Evolutionary conservation across 2,888 invertebrate genomes (phyloP).

Genomic region (Aporophyla nigra): DNA sequence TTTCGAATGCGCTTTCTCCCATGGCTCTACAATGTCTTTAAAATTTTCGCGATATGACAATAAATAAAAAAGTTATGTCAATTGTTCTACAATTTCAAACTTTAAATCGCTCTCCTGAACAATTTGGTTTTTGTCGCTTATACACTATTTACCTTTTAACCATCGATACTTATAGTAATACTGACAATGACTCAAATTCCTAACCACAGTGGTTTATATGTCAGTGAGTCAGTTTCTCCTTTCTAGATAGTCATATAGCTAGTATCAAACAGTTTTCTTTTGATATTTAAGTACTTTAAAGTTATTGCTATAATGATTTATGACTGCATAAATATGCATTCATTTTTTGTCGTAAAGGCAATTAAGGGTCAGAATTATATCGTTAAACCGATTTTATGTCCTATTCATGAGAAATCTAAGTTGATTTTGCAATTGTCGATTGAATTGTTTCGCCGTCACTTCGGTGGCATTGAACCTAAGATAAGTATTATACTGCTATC

Average conservation of each 20-base stretch:
- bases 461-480: conserved; percentile 43
- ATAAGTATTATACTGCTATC: conserved; percentile 31
- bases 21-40: too few species aligned
- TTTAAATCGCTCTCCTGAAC: too few species aligned
- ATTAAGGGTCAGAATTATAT: not conserved
- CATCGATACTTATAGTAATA: too few species aligned
- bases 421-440: conserved; percentile 7
- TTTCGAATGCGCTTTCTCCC: too few species aligned
- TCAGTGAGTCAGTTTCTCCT: not conserved
- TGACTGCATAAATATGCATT: conserved; percentile 12
- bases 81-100: too few species aligned
- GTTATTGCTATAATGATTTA: conserved; percentile 17
- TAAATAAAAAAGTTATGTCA: too few species aligned
- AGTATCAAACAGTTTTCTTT: not conserved
- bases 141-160: too few species aligned
- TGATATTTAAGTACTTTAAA: conserved; percentile 7
- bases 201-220: not conserved
- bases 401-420: not conserved
- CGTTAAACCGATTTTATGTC: not conserved
- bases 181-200: not conserved
- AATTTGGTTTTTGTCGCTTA: too few species aligned
- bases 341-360: not conserved
- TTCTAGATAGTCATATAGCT: too few species aligned
- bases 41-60: too few species aligned
- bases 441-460: conserved; percentile 5